A percentile compares a stretch with the other conserved stretches of the same genome.
These are phyloP conservation scores for Illadopsis cleaveri DNA, from an alignment of 2,113 vertebrate species.

Conservation along the genomic window DNA sequence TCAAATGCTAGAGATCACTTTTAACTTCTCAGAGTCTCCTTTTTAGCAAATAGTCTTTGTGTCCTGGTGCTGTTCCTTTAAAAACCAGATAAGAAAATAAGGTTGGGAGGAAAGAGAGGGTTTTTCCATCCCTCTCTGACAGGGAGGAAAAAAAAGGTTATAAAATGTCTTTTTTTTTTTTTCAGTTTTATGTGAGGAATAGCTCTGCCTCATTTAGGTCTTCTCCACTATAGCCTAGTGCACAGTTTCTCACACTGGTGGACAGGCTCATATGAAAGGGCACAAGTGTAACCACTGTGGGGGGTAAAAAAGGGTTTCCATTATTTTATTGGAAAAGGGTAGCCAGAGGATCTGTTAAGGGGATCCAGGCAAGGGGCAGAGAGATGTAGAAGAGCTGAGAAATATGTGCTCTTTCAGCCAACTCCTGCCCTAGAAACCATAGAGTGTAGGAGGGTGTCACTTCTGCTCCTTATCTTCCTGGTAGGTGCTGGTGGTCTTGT, in stretches of 20 bases:
- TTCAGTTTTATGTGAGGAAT: neutral
- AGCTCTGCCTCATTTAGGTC: neutral
- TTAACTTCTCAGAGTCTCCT: neutral
- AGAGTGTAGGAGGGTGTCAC: neutral
- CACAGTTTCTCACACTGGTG: neutral
- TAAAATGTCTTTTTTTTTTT: neutral
- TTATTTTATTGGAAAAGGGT: neutral
- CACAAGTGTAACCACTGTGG: neutral
- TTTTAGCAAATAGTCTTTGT: neutral
- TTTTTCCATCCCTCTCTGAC: neutral
- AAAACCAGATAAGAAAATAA: neutral
- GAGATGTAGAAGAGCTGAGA: neutral
- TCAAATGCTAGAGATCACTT: neutral
- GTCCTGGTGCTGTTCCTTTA: neutral
- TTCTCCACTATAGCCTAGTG: neutral
- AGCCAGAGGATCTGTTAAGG: neutral
- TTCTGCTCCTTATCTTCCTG: neutral
- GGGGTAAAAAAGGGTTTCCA: neutral
- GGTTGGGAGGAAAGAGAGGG: neutral
- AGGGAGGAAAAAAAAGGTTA: neutral
- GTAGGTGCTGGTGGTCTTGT: neutral
- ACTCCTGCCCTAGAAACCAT: neutral
- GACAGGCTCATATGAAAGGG: neutral
- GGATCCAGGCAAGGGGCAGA: neutral
- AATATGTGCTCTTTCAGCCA: neutral